phyloP scores from a whole-genome alignment of 1,140 invertebrate species.

The Monomorium pharaonis region DNA sequence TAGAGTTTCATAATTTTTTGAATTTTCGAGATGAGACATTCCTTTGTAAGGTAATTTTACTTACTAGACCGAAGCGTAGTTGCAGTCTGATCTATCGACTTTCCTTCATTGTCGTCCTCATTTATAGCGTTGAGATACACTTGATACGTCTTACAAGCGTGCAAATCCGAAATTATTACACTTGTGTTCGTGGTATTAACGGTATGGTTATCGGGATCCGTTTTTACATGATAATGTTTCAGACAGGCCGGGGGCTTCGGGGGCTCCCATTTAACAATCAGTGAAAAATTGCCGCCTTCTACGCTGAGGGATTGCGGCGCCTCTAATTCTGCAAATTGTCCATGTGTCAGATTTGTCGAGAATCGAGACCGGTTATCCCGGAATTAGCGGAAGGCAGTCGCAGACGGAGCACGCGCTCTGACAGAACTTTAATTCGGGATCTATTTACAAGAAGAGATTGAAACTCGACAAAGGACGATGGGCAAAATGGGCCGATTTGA shows the following conservation, averaged over 20 bases:
- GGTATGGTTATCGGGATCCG: constrained; percentile 13
- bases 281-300: constrained; percentile 49
- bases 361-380: background rate
- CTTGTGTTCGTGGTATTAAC: constrained; percentile 44
- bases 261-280: constrained; percentile 71
- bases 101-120: constrained; percentile 41
- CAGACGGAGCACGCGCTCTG: no score
- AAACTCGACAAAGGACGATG: background rate
- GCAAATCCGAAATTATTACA: constrained; percentile 60
- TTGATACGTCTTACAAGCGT: constrained; percentile 70
- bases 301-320: constrained; percentile 44
- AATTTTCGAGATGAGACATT: no score
- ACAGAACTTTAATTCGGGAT: background rate
- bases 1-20: no score
- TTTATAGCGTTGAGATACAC: constrained; percentile 69
- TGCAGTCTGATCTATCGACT: background rate
- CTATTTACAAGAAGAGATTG: background rate
- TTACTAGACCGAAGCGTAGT: constrained; percentile 61
- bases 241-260: constrained; percentile 71
- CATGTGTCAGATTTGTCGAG: background rate
- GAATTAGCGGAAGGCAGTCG: background rate
- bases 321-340: constrained; percentile 65
- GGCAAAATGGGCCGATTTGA: no score
- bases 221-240: constrained; percentile 70
- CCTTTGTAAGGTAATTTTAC: background rate